Percentiles rank a stretch among this genome's conserved stretches.
These are phyloP conservation scores for Cephalopterus ornatus DNA, from an alignment of 2,113 vertebrate genomes.

Conservation along the genomic window DNA sequence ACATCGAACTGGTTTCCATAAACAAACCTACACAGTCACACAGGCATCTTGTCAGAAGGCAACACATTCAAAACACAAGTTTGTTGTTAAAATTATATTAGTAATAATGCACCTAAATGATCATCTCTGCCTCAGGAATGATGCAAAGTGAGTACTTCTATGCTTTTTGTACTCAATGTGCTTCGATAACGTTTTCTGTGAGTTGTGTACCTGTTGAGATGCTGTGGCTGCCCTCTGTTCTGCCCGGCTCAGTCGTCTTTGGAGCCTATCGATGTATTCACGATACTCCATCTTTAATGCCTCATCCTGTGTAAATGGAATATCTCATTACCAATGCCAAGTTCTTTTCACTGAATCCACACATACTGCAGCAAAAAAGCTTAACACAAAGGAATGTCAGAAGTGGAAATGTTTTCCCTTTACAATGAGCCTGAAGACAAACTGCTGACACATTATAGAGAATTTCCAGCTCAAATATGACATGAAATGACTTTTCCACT, in stretches of 20 bases:
- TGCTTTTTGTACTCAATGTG: background rate
- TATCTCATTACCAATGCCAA: conserved; percentile 18
- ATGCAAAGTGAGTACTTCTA: background rate
- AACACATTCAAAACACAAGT: background rate
- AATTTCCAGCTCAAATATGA: background rate
- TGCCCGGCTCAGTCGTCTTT: conserved; percentile 82
- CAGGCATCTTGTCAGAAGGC: background rate
- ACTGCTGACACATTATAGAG: background rate
- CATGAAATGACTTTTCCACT: background rate
- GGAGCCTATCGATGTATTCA: conserved; percentile 84
- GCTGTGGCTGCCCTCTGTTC: conserved; percentile 84
- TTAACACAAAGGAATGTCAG: background rate
- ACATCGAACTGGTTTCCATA: background rate
- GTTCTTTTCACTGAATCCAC: background rate
- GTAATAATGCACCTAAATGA: background rate
- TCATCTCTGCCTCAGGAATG: background rate
- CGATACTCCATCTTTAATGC: conserved; percentile 80
- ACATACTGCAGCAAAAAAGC: background rate
- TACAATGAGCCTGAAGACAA: background rate
- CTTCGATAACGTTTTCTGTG: background rate
- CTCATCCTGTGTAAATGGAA: conserved; percentile 78
- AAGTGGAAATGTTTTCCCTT: background rate
- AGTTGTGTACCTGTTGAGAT: conserved; percentile 82
- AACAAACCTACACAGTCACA: background rate
- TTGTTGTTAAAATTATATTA: background rate